Percentiles rank a stretch among this genome's conserved stretches.
Conservation (phyloP, 2,113 vertebrate genomes). For the Ranitomeya variabilis region DNA sequence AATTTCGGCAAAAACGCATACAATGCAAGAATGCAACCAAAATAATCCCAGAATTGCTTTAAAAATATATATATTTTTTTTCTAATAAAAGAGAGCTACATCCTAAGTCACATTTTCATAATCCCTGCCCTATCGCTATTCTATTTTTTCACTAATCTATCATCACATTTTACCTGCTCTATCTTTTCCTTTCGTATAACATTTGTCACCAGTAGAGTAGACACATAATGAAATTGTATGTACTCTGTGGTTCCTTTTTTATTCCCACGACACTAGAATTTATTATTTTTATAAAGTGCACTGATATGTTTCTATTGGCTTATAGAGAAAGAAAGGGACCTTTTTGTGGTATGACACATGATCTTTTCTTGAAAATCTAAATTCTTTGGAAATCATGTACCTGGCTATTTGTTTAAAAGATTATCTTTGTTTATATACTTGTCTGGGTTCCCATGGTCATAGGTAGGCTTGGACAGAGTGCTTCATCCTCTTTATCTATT, state of each 20-base stretch:
- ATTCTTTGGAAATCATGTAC: constrained; percentile 10
- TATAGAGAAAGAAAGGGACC: neutral
- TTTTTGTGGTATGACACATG: constrained; percentile 9
- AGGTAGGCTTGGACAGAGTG: neutral
- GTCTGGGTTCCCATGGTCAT: neutral
- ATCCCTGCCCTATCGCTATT: neutral
- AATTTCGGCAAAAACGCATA: too few species aligned
- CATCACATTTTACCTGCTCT: neutral
- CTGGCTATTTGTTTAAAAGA: neutral
- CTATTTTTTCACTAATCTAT: neutral
- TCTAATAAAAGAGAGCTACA: too few species aligned
- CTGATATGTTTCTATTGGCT: constrained; percentile 2
- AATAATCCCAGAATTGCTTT: too few species aligned
- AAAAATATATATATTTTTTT: too few species aligned
- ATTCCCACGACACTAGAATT: neutral
- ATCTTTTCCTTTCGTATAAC: neutral
- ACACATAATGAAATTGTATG: constrained; percentile 14
- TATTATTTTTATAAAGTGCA: constrained; percentile 6
- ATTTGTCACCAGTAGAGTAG: neutral
- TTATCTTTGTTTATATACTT: neutral
- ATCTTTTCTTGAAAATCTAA: neutral
- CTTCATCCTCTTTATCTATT: neutral
- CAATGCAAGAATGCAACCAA: too few species aligned
- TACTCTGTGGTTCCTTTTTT: neutral
- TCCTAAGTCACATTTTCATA: neutral